Percentiles rank a stretch among this genome's conserved stretches.
phyloP scores from a whole-genome alignment of 2,113 vertebrate genomes.

The Carollia perspicillata region DNA sequence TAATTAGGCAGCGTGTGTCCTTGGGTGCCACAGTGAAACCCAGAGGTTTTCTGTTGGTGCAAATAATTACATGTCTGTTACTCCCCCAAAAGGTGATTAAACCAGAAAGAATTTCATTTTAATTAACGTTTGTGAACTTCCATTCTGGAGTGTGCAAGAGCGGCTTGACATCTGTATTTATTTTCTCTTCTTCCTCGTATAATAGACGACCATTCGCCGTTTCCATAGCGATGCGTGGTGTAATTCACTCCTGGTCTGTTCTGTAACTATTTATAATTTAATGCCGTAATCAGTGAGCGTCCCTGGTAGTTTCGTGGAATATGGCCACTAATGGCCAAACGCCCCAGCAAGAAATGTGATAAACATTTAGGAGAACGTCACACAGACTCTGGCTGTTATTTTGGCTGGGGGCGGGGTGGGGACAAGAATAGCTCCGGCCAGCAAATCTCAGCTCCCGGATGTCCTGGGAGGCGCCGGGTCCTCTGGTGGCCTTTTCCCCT shows the following conservation, averaged over 20 bases:
- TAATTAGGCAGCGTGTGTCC: not conserved
- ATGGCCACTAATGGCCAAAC: not conserved
- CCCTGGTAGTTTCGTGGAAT: too few relatives aligned
- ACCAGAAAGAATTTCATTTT: not conserved
- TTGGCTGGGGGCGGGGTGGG: too few relatives aligned
- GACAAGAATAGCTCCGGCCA: accelerated
- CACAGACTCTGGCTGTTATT: not conserved
- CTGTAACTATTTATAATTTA: not conserved
- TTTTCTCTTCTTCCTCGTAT: not conserved
- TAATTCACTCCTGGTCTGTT: not conserved
- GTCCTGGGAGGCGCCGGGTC: accelerated
- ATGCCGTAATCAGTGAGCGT: accelerated
- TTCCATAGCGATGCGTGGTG: not conserved
- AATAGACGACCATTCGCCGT: not conserved
- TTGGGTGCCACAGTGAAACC: not conserved
- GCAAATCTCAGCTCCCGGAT: not conserved
- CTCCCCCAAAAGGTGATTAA: not conserved
- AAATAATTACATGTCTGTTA: not conserved
- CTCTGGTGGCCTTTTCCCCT: accelerated
- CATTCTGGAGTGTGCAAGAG: not conserved
- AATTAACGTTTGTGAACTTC: not conserved
- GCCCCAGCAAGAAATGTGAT: not conserved
- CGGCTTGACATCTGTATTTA: accelerated
- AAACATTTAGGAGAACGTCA: not conserved
- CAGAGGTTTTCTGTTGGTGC: accelerated